phyloP scores from a whole-genome alignment of 2,888 invertebrate species.

The Microchrysa polita region DNA sequence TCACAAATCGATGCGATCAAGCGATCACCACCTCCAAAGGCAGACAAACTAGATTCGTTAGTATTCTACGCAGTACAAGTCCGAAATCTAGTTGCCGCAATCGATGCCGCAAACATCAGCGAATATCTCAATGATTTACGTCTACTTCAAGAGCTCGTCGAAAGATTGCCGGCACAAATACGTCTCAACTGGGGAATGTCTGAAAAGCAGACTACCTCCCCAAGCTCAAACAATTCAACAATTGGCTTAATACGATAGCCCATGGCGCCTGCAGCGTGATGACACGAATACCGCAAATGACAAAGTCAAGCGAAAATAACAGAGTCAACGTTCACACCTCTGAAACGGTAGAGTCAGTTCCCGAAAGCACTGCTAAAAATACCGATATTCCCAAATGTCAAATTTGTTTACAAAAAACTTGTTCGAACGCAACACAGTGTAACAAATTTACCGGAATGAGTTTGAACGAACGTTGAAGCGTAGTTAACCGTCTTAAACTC shows the following conservation, averaged over 20 bases:
- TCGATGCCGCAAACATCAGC: no score
- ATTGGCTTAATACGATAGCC: not conserved
- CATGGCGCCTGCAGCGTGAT: not conserved
- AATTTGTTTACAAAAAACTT: not conserved
- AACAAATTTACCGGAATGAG: not conserved
- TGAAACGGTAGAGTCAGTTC: not conserved
- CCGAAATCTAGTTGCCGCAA: no score
- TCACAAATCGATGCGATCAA: no score
- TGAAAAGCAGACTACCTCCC: not conserved
- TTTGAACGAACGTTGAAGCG: not conserved
- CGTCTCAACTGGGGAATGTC: not conserved
- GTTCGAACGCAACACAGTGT: not conserved
- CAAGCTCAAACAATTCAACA: not conserved
- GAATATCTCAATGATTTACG: no score
- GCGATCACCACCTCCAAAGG: not conserved
- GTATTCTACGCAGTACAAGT: not conserved
- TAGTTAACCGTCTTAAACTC: not conserved
- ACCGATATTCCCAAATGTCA: no score
- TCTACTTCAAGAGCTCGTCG: no score
- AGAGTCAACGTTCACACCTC: not conserved
- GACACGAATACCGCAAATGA: not conserved
- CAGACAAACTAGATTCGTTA: not conserved
- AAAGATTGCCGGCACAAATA: no score
- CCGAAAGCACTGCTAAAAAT: no score
- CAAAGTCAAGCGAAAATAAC: not conserved